Evolutionary conservation across 1,140 invertebrate genomes (phyloP), one percentile per base, ranked within the genome.

Genomic region (Papilio machaon): DNA sequence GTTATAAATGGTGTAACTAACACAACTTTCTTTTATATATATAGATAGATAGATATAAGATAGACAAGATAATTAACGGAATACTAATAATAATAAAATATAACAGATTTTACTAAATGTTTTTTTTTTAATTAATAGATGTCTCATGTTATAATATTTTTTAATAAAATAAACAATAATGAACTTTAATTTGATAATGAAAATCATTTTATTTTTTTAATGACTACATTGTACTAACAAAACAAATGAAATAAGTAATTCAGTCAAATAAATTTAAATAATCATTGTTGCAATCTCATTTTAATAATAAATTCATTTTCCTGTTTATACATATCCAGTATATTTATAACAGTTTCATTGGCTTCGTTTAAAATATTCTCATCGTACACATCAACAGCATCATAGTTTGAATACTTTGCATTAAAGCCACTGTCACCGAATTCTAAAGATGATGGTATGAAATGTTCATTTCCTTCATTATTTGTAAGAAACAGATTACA

Each of bases 361-460:
- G 83, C 84, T 54, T 89, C 83, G 0, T 84, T 70, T 19, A 85
- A 64, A n/a, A 81, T 8, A 67, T 84, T 64, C 47, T 85, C 83
- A 13, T 80, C 58, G 7, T 73, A 19, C 15, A 80, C 79, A 64
- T 54, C 38, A 23, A 86, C 64, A 74, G 89, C 87, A 0, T 90
- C 80, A 85, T 85, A 87, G n/a, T 91, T 86, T 2, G 86, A 83
- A 79, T 91, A 92, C 80, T 90, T 88, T 9, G 81, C 15, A 83
- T 93, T 89, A 49, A 91, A 92, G 7, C 91, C 92, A 76, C 91
- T 89, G 86, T 94, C 91, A 30, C 90, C 92, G 23, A 79, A 85
- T 74, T 85, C 60, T 15, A 79, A 85, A n/a, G 84, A 88, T 90
- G 92, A 92, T 1, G 85, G 78, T 2, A 89, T 82, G 15, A 52